Conservation (phyloP, 2,113 vertebrate genomes). For the Myiopsitta monachus region DNA sequence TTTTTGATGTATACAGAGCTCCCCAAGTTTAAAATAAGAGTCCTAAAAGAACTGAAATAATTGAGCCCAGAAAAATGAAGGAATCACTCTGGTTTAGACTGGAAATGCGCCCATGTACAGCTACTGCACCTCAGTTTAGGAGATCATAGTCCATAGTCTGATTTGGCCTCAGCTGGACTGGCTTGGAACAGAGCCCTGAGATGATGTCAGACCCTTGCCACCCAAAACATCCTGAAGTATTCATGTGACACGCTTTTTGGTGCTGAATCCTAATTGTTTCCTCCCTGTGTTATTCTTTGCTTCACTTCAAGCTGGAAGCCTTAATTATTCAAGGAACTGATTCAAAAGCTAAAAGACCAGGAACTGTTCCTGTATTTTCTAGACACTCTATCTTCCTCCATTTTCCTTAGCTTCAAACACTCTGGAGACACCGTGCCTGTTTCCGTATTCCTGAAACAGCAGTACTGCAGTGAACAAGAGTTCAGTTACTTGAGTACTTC, state of each 20-base stretch:
- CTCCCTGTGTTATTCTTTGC: not conserved
- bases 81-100: not conserved
- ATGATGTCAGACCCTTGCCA: not conserved
- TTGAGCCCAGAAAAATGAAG: not conserved
- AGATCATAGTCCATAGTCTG: not conserved
- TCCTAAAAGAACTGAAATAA: not conserved
- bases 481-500: not conserved
- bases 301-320: not conserved
- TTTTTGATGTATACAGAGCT: not conserved
- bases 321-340: not conserved
- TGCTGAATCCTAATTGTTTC: not conserved
- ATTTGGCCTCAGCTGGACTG: not conserved
- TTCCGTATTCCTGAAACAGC: not conserved
- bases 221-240: not conserved
- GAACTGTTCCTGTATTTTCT: not conserved
- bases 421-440: rapidly evolving
- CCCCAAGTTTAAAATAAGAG: not conserved
- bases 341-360: not conserved
- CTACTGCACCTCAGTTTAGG: not conserved
- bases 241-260: not conserved
- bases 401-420: not conserved
- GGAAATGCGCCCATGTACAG: not conserved
- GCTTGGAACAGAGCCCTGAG: not conserved
- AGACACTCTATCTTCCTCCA: not conserved
- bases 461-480: not conserved